Percentiles rank a stretch among this genome's conserved stretches.
Evolutionary conservation across 1,140 invertebrate species (phyloP).

Genomic region (Caenorhabditis inopinata): DNA sequence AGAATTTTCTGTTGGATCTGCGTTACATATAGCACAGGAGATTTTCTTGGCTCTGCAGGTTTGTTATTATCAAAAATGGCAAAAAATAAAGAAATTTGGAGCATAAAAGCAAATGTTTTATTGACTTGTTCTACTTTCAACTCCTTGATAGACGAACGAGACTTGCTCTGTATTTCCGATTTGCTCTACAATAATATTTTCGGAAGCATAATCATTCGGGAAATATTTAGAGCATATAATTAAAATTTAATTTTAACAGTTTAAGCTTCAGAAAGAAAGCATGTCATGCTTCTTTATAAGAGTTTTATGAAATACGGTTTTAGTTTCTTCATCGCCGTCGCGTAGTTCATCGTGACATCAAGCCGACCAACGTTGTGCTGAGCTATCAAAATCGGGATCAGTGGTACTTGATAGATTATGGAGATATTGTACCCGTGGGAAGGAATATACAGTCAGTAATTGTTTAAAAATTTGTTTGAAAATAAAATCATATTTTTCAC

Average conservation of each 20-base stretch:
- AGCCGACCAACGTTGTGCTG: background rate
- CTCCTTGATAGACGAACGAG: too few relatives aligned
- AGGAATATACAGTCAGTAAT: background rate
- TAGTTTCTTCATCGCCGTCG: background rate
- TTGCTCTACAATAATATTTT: too few relatives aligned
- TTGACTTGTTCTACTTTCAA: too few relatives aligned
- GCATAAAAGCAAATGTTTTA: too few relatives aligned
- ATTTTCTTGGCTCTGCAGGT: background rate
- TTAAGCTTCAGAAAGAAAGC: too few relatives aligned
- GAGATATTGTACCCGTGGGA: background rate
- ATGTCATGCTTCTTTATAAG: too few relatives aligned
- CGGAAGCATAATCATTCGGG: too few relatives aligned
- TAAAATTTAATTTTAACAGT: too few relatives aligned
- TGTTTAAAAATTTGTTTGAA: too few relatives aligned
- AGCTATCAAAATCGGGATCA: conserved; percentile 31
- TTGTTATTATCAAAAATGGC: background rate
- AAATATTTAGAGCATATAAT: too few relatives aligned
- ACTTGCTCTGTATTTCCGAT: too few relatives aligned
- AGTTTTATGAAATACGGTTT: background rate
- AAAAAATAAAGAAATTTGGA: too few relatives aligned
- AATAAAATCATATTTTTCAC: background rate
- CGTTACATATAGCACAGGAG: conserved; percentile 21
- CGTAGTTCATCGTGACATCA: background rate
- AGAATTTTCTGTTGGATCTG: background rate
- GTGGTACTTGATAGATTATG: conserved; percentile 14